Evolutionary conservation across 2,797 vertebrate genomes (phyloP), one percentile per base, ranked within the genome.

Genomic region (Merluccius polli): DNA sequence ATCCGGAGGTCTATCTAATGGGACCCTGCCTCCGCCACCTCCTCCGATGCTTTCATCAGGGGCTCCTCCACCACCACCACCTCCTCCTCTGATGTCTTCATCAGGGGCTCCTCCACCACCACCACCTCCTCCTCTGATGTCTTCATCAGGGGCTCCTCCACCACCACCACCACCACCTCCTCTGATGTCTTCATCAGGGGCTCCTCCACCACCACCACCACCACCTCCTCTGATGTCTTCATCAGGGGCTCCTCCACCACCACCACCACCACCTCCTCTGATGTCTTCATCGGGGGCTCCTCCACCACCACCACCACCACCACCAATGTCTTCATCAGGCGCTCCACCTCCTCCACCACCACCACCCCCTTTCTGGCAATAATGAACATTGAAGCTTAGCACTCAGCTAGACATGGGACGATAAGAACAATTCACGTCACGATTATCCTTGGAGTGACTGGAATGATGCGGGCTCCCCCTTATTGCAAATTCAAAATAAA

Each of bases 11-110:
- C 70, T 38, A 0, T 78, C 76, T 29, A 73, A 38, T 10, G 70
- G 18, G 29, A 16, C 3, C 21, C 81, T 81, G 75, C 81, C 81
- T 4, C 82, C 87, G 16, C 84, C 83, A 18, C 86, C 78, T 0
- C 83, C 84, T 29, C 2, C 15, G 8, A 67, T 29, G 13, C 63
- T 72, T 16, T 32, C 38, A 7, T 36, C 59, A 41, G 75, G 44
- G 9, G 59, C 41, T 7, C 33, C 70, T 5, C 31, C 71, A 38
- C 80, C 77, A 35, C 83, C 89, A 2, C 73, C 79, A 2, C 70
- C 80, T 0, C 81, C 75, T 7, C 73, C 76, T 5, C 38, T 77
- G 9, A 21, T 32, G 1, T 29, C 73, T n/a, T 6, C 33, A 12
- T 8, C 72, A 31, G 73, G 52, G 52, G 75, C 16, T 0, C 36